Conservation (phyloP, 2,888 invertebrate species). For the Ophion ellenae region DNA sequence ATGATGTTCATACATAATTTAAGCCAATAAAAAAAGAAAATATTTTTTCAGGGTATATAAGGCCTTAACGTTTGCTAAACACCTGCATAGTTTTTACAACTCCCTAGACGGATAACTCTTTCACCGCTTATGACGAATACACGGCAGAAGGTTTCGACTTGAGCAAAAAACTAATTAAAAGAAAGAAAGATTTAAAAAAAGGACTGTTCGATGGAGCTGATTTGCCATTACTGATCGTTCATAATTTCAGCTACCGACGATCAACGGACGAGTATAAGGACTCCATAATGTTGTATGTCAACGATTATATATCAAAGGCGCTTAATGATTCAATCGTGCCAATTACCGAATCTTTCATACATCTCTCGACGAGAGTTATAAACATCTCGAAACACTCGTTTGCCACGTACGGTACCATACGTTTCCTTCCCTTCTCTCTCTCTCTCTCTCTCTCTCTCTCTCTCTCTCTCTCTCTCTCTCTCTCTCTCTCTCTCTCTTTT, state of each 20-base stretch:
- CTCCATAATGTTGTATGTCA: slow-evolving; percentile 58
- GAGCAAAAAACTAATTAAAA: not conserved
- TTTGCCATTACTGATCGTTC: slow-evolving; percentile 10
- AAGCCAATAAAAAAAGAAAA: no score
- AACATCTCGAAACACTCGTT: slow-evolving; percentile 51
- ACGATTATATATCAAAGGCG: slow-evolving; percentile 49
- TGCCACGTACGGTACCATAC: slow-evolving; percentile 23
- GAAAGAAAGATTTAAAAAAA: not conserved
- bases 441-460: not conserved
- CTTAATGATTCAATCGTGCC: slow-evolving; percentile 60
- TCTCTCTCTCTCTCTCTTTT: no score
- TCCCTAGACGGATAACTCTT: slow-evolving; percentile 6
- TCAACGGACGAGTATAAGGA: slow-evolving; percentile 53
- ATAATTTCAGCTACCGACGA: slow-evolving; percentile 47
- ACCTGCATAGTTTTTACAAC: slow-evolving; percentile 7
- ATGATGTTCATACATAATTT: no score
- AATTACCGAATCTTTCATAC: slow-evolving; percentile 58
- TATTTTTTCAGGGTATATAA: no score
- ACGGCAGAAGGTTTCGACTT: slow-evolving; percentile 25
- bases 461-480: no score
- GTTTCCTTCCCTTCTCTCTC: not conserved
- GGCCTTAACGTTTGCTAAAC: slow-evolving; percentile 15
- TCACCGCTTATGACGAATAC: slow-evolving; percentile 20
- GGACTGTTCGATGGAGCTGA: slow-evolving; percentile 16
- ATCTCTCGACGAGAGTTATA: slow-evolving; percentile 52